Conservation (phyloP, 2,113 vertebrate species). For the Orthonyx spaldingii region DNA sequence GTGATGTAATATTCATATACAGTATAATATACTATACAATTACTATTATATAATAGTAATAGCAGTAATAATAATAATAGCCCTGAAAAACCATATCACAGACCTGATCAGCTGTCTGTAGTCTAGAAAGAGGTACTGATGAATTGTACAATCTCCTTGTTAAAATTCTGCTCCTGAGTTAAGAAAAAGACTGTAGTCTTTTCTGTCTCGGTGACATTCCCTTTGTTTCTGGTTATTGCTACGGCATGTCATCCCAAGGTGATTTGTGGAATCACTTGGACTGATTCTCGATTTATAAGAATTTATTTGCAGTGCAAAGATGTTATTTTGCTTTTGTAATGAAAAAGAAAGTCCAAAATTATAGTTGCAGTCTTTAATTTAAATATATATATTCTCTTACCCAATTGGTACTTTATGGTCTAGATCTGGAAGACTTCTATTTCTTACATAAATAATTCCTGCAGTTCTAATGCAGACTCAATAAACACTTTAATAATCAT, state of each 20-base stretch:
- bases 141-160: not conserved
- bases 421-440: not conserved
- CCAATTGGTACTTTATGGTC: not conserved
- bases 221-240: constrained; percentile 15
- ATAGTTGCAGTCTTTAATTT: not conserved
- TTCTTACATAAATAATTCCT: not conserved
- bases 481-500: not conserved
- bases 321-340: not conserved
- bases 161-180: not conserved
- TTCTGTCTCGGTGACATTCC: not conserved
- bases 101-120: not conserved
- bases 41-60: no score
- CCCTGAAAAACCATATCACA: not conserved
- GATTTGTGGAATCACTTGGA: not conserved
- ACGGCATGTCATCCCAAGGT: not conserved
- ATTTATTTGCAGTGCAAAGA: not conserved
- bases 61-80: not conserved
- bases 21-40: no score
- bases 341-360: not conserved
- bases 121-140: not conserved
- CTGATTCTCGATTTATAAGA: not conserved
- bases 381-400: not conserved
- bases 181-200: not conserved
- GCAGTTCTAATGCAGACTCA: not conserved
- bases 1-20: no score